Conservation (phyloP, 2,888 invertebrate species). For the Leptinotarsa tumamoca region DNA sequence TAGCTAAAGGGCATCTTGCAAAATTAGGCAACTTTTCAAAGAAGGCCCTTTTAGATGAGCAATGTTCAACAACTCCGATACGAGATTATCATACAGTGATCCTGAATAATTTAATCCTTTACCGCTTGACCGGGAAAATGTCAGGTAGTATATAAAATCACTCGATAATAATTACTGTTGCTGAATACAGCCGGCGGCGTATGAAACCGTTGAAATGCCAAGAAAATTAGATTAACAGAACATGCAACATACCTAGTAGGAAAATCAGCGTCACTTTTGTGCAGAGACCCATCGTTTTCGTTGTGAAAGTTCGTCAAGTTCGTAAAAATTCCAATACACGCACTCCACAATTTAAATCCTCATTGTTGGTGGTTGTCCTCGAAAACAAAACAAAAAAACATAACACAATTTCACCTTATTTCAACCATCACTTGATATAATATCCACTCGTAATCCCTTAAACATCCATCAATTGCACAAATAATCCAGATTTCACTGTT, state of each 20-base stretch:
- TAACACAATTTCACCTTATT: constrained; percentile 18
- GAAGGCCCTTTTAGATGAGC: background rate
- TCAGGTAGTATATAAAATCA: background rate
- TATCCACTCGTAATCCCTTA: constrained; percentile 4
- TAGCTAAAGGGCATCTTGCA: background rate
- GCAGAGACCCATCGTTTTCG: constrained; percentile 24
- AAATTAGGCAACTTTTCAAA: constrained; percentile 9
- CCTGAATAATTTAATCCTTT: constrained; percentile 8
- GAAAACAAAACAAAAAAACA: constrained; percentile 17
- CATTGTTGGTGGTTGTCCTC: constrained; percentile 23
- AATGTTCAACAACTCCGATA: background rate
- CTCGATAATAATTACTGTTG: background rate
- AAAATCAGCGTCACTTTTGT: constrained; percentile 13
- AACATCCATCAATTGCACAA: constrained; percentile 3
- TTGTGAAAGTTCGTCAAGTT: constrained; percentile 30
- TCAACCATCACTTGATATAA: constrained; percentile 9
- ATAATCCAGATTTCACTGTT: constrained; percentile 20
- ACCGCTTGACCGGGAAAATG: background rate
- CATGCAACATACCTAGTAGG: constrained; percentile 26
- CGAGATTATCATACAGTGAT: background rate
- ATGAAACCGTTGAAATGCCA: constrained; percentile 14
- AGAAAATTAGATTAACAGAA: constrained; percentile 12
- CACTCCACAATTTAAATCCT: constrained; percentile 24
- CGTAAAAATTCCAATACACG: constrained; percentile 23
- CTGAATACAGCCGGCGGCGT: background rate